These are phyloP conservation scores for Abscondita cerata DNA, from an alignment of 2,888 invertebrate genomes.

Conservation along the genomic window DNA sequence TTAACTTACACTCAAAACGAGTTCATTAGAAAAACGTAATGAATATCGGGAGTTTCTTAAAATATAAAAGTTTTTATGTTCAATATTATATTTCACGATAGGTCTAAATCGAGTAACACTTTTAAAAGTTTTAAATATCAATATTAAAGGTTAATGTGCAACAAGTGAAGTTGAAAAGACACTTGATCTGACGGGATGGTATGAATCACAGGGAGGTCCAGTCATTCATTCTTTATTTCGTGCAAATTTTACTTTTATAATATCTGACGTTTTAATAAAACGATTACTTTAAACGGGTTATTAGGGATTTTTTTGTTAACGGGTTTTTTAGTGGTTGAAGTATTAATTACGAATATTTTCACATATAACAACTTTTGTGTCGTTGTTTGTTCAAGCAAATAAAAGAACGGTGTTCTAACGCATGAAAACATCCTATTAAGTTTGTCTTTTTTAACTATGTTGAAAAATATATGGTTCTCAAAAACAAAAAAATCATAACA, in stretches of 20 bases:
- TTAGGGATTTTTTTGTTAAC: too few species aligned
- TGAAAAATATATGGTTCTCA: too few species aligned
- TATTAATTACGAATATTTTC: too few species aligned
- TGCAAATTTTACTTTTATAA: constrained; percentile 24
- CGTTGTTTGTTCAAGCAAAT: too few species aligned
- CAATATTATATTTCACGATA: constrained; percentile 12
- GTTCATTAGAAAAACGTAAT: not conserved
- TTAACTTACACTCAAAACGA: not conserved
- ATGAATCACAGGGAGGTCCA: constrained; percentile 38
- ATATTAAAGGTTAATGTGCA: constrained; percentile 31
- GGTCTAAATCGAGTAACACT: constrained; percentile 26
- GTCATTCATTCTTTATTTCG: constrained; percentile 28
- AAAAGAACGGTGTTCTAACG: too few species aligned
- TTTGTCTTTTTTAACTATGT: too few species aligned
- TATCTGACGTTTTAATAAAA: constrained; percentile 18
- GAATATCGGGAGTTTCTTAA: not conserved
- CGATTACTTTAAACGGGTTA: too few species aligned
- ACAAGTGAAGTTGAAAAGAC: constrained; percentile 28
- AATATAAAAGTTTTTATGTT: not conserved
- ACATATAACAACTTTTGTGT: too few species aligned
- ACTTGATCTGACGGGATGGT: constrained; percentile 33
- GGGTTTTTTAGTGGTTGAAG: too few species aligned
- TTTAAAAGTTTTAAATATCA: constrained; percentile 31
- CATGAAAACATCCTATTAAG: too few species aligned
- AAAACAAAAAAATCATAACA: too few species aligned